Conservation (phyloP, 2,888 invertebrate species). For the Drosophila prostipennis region DNA sequence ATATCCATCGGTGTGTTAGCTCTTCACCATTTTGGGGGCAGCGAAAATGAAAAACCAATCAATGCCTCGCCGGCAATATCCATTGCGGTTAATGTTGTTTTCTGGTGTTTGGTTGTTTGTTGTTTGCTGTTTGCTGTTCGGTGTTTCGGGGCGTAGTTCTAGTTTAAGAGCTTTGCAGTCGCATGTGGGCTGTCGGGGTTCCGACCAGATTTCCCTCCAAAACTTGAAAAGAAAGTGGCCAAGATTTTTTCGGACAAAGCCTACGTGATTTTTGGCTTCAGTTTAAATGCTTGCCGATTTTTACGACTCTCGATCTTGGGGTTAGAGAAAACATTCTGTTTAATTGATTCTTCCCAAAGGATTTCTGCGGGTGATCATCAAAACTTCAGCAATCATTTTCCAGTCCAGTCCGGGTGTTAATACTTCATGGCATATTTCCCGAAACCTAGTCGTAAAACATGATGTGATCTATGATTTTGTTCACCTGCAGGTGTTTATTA, state of each 20-base stretch:
- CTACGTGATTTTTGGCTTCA: neutral
- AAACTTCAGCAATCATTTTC: neutral
- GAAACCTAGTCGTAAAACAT: neutral
- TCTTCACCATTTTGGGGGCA: conserved; percentile 30
- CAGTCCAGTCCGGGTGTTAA: neutral
- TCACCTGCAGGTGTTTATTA: neutral
- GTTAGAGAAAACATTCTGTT: neutral
- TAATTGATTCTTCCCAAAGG: neutral
- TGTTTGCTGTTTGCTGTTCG: conserved; percentile 13
- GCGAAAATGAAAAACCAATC: conserved; percentile 58
- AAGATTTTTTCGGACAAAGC: conserved; percentile 9
- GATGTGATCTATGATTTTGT: neutral
- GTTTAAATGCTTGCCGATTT: neutral
- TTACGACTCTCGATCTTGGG: neutral
- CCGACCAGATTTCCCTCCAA: neutral
- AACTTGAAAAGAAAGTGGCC: conserved; percentile 33
- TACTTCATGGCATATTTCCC: neutral
- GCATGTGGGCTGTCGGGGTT: conserved; percentile 34
- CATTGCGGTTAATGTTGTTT: conserved; percentile 45
- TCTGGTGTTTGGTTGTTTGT: conserved; percentile 1
- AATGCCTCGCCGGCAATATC: conserved; percentile 50
- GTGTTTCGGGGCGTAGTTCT: conserved; percentile 34
- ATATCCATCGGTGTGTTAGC: conserved; percentile 12
- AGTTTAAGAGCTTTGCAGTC: conserved; percentile 33
- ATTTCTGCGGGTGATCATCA: conserved; percentile 9